Base-by-base conservation (phyloP, 2,113 vertebrate genomes). In the Colinus virginianus region DNA sequence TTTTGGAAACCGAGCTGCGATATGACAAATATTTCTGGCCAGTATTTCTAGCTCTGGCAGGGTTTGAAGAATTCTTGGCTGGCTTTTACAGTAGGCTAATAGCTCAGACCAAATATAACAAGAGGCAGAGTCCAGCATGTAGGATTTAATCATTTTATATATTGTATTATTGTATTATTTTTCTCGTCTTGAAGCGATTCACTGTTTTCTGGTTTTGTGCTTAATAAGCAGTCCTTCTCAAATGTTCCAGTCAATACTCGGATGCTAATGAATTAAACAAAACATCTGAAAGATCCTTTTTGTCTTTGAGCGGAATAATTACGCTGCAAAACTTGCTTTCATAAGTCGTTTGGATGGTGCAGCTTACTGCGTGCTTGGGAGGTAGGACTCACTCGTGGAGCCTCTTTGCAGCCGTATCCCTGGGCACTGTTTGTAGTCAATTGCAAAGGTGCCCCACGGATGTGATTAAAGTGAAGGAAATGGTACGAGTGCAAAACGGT, bases 61-160 rank as follows among this genome's bases (percentile, higher is more conserved):
- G 68, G 75, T 89, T 80, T 88, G 85, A 84, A 77, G 85, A 82
- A 81, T 94, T 93, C 83, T 95, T 96, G 95, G 92, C 94, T 84
- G 79, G 56, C 82, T 94, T 88, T 84, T 90, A 38, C 62, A 68
- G 77, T 56, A 91, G 77, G 84, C 87, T 90, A 70, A 55, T 76
- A 55, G 25, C 85, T 93, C 77, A 76, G 61, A 89, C 84, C 84
- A 88, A 84, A 75, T 91, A 78, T 75, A 95, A 91, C 67, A 66
- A 90, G 89, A 87, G 68, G 74, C 68, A 64, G 48, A 83, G 48
- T 82, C 51, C 75, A 68, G 19, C 56, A 11, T 51, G 62, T 53
- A 84, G 75, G 79, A 79, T 76, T 84, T 77, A 88, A 51, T 78
- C 19, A 6, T 36, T 34, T 72, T 69, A 32, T n/a, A 78, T 51